Conservation (phyloP, 2,113 vertebrate species). For the Brachypteracias leptosomus region DNA sequence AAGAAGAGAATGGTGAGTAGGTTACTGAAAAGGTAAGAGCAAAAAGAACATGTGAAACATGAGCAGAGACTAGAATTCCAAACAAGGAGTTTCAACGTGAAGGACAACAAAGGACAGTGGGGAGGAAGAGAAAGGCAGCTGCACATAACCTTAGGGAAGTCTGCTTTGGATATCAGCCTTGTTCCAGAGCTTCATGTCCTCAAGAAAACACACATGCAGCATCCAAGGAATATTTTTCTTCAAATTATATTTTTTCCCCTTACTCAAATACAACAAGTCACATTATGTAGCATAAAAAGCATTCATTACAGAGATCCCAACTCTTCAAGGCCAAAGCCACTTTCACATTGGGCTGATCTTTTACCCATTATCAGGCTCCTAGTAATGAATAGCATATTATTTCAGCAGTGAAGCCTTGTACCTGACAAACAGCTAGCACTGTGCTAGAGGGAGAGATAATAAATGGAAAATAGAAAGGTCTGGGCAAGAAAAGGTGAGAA, state of each 20-base stretch:
- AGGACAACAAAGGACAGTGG: background rate
- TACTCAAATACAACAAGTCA: background rate
- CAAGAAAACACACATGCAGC: background rate
- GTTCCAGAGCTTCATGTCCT: background rate
- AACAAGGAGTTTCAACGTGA: background rate
- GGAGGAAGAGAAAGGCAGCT: background rate
- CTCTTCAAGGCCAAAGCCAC: background rate
- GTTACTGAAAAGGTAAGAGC: background rate
- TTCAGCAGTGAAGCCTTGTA: slow-evolving; percentile 4
- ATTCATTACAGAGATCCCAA: background rate
- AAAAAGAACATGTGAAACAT: accelerated
- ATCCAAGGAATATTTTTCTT: background rate
- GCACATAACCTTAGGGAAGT: background rate
- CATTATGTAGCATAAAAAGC: background rate
- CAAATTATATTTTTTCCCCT: background rate
- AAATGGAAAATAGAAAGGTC: background rate
- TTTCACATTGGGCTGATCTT: background rate
- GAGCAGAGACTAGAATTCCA: background rate
- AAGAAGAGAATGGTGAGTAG: background rate
- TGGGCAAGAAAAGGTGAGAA: background rate
- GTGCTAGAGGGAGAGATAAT: background rate
- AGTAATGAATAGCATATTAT: slow-evolving; percentile 12
- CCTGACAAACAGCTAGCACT: background rate
- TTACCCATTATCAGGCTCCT: background rate
- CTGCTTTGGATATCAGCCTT: background rate